These are phyloP conservation scores for Pachyuromys duprasi DNA, from an alignment of 2,797 vertebrate genomes.

Conservation along the genomic window DNA sequence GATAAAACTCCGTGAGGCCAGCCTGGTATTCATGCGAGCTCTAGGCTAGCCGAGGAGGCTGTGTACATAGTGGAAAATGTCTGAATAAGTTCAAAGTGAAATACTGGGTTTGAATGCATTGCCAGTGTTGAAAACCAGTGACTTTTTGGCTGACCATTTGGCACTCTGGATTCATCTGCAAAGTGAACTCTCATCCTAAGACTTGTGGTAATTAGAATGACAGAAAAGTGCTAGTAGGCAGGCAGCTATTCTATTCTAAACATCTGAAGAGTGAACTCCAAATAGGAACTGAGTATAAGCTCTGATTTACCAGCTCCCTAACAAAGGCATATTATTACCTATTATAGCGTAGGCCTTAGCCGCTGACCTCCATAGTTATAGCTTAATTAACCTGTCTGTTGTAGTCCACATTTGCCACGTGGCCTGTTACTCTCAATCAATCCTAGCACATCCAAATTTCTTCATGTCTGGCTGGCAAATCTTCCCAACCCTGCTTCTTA, in stretches of 20 bases:
- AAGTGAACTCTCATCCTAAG: neutral
- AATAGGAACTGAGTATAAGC: neutral
- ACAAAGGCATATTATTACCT: too few relatives aligned
- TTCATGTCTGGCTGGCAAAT: too few relatives aligned
- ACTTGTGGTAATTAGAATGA: neutral
- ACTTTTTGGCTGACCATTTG: neutral
- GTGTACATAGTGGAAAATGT: neutral
- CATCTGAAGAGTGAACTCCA: neutral
- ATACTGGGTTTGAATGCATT: neutral
- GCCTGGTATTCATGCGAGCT: too few relatives aligned
- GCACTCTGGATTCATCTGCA: neutral
- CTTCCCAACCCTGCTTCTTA: too few relatives aligned
- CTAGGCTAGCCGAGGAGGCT: neutral
- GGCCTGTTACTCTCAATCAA: too few relatives aligned
- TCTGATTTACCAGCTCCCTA: neutral
- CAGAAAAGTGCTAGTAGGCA: neutral
- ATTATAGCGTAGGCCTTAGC: too few relatives aligned
- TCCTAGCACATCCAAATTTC: too few relatives aligned
- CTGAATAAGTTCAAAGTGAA: neutral
- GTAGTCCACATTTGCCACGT: too few relatives aligned
- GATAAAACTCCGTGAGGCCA: too few relatives aligned
- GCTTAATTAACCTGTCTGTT: too few relatives aligned
- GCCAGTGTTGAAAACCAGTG: neutral
- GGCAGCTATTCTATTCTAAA: neutral
- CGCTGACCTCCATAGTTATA: too few relatives aligned